phyloP scores from a whole-genome alignment of 2,888 invertebrate species.

The Copidosoma aretas region DNA sequence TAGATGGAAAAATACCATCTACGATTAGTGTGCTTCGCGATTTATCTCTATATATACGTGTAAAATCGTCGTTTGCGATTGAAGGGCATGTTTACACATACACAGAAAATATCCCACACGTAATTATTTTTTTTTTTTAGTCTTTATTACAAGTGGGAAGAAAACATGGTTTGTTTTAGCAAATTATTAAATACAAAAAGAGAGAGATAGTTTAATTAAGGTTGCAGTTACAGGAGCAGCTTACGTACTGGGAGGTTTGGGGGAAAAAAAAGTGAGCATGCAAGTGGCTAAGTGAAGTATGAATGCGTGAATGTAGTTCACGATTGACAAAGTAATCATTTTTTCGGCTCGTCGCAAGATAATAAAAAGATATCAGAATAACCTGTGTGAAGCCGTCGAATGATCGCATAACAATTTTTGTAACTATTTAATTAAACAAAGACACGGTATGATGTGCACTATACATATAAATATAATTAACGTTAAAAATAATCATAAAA shows the following conservation, averaged over 20 bases:
- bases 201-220: conserved; percentile 48
- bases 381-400: conserved; percentile 39
- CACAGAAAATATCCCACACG: conserved; percentile 21
- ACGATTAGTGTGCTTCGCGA: conserved; percentile 29
- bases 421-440: conserved; percentile 35
- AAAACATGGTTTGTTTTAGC: conserved; percentile 32
- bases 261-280: conserved; percentile 39
- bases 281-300: conserved; percentile 28
- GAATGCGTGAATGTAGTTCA: conserved; percentile 25
- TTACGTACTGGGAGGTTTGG: conserved; percentile 39
- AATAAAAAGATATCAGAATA: conserved; percentile 24
- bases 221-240: conserved; percentile 60
- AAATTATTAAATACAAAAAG: conserved; percentile 27
- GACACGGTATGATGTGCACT: conserved; percentile 52
- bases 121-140: conserved; percentile 28
- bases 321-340: conserved; percentile 36
- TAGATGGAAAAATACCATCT: too few species aligned
- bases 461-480: conserved; percentile 53
- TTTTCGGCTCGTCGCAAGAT: conserved; percentile 34
- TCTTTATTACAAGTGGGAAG: conserved; percentile 36
- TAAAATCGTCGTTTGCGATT: conserved; percentile 33
- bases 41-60: conserved; percentile 19
- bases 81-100: conserved; percentile 21
- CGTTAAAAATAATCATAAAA: conserved; percentile 58
- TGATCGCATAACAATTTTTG: conserved; percentile 51